These are phyloP conservation scores for Germaria angustata DNA, from an alignment of 2,888 invertebrate species.

Conservation along the genomic window DNA sequence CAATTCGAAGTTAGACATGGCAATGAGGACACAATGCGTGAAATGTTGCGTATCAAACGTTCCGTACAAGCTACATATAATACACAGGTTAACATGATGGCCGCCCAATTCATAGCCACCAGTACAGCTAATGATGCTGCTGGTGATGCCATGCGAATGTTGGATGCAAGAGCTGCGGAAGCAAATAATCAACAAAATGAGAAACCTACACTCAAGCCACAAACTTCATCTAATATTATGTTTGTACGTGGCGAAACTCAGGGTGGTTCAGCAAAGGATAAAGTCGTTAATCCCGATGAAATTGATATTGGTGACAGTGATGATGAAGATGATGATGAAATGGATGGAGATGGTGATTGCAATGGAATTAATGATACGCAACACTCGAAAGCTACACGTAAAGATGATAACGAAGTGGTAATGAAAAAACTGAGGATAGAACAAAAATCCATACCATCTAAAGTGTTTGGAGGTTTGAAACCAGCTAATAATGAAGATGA, in stretches of 20 bases:
- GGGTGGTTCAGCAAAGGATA: conserved; percentile 84
- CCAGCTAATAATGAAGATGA: conserved; percentile 73
- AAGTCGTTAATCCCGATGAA: conserved; percentile 92
- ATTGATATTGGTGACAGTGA: conserved; percentile 90
- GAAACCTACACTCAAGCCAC: conserved; percentile 70
- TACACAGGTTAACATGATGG: conserved; percentile 99
- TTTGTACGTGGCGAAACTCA: conserved; percentile 94
- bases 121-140: conserved; percentile 86
- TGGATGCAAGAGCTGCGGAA: conserved; percentile 91
- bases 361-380: conserved; percentile 82
- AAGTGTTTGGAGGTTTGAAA: conserved; percentile 92
- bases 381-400: conserved; percentile 81
- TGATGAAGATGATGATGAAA: conserved; percentile 83
- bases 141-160: conserved; percentile 92
- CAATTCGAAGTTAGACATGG: conserved; percentile 99
- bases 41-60: conserved; percentile 98
- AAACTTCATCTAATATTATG: conserved; percentile 84
- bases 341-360: conserved; percentile 85
- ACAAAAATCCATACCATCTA: conserved; percentile 91
- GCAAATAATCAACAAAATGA: conserved; percentile 71
- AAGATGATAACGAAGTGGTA: conserved; percentile 82
- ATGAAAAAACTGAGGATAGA: conserved; percentile 87
- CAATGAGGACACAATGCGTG: conserved; percentile 99
- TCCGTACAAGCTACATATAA: conserved; percentile 99
- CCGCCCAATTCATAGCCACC: conserved; percentile 96